Conservation (phyloP, 2,888 invertebrate genomes). For the Cyaniris semiargus region DNA sequence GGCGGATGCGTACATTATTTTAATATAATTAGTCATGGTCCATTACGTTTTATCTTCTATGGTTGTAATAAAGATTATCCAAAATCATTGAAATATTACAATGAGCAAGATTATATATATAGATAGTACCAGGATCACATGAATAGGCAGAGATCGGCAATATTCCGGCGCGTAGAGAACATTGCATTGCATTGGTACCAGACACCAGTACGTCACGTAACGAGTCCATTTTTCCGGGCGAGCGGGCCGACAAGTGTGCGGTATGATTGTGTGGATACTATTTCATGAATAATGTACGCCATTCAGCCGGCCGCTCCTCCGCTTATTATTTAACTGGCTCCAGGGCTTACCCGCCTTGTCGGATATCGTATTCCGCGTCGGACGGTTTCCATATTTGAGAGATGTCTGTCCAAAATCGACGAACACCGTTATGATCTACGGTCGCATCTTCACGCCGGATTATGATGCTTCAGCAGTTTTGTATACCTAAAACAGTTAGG, state of each 20-base stretch:
- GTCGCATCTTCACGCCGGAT: neutral
- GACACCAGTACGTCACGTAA: slow-evolving; percentile 10
- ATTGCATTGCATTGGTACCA: neutral
- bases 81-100: no score
- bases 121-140: neutral
- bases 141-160: neutral
- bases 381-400: neutral
- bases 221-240: slow-evolving; percentile 9
- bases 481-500: neutral
- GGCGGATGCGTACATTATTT: neutral
- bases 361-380: slow-evolving; percentile 1
- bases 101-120: neutral
- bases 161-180: neutral
- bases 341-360: neutral
- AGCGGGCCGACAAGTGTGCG: slow-evolving; percentile 10
- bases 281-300: slow-evolving; percentile 31
- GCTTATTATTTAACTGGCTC: slow-evolving; percentile 27
- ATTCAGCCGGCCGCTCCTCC: slow-evolving; percentile 30
- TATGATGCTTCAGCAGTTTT: neutral
- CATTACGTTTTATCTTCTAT: neutral
- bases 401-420: slow-evolving; percentile 14
- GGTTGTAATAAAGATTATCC: neutral
- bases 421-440: neutral
- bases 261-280: slow-evolving; percentile 28
- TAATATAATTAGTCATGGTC: neutral